A percentile compares a stretch with the other conserved stretches of the same genome.
Evolutionary conservation across 2,113 vertebrate species (phyloP).

Genomic region (Larimichthys crocea): DNA sequence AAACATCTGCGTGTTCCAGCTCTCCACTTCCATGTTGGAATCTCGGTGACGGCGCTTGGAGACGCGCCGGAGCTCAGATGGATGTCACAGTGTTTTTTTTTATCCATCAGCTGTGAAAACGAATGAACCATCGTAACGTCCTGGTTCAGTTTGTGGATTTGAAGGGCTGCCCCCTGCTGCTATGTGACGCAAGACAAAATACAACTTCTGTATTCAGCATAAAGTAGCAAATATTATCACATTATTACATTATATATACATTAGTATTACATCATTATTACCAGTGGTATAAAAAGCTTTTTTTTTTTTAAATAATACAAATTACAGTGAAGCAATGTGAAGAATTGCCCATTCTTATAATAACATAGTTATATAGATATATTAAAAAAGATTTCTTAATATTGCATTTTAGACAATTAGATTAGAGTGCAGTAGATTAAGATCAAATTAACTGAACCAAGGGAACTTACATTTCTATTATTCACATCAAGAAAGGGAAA

Average conservation of each 20-base stretch:
- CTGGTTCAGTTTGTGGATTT: background rate
- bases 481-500: too few species aligned
- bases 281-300: background rate
- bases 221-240: too few species aligned
- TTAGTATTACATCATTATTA: background rate
- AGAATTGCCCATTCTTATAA: too few species aligned
- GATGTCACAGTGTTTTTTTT: background rate
- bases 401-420: too few species aligned
- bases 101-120: slow-evolving; percentile 20
- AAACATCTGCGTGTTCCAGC: background rate
- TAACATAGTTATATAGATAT: too few species aligned
- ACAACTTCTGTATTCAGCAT: background rate
- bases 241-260: too few species aligned
- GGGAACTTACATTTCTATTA: too few species aligned
- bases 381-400: too few species aligned
- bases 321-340: too few species aligned
- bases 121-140: background rate
- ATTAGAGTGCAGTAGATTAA: too few species aligned
- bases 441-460: too few species aligned
- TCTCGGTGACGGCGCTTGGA: background rate
- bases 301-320: too few species aligned
- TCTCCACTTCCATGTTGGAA: background rate
- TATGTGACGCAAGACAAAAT: background rate
- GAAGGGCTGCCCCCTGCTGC: slow-evolving; percentile 54
- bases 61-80: background rate